phyloP scores from a whole-genome alignment of 1,140 invertebrate species.

The Paralvinella palmiformis region DNA sequence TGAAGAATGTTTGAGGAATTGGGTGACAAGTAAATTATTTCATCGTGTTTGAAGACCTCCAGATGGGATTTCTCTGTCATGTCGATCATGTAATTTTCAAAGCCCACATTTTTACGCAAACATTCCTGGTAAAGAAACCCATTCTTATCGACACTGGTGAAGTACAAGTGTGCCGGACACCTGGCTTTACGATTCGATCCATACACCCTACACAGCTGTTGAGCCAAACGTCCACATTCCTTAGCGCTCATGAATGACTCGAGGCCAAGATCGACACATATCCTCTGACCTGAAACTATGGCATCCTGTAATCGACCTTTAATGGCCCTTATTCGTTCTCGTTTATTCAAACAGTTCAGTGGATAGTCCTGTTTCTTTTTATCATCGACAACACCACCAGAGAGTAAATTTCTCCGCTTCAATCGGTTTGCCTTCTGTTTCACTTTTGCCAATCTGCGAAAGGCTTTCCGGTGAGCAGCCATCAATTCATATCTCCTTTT shows the following conservation, averaged over 20 bases:
- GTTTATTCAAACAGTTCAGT: not conserved
- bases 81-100: slow-evolving; percentile 30
- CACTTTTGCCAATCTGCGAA: no score
- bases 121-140: slow-evolving; percentile 29
- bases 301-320: not conserved
- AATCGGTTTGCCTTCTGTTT: no score
- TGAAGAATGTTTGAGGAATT: slow-evolving; percentile 35
- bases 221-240: slow-evolving; percentile 31
- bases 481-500: no score
- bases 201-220: slow-evolving; percentile 32
- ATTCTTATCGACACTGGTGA: slow-evolving; percentile 26
- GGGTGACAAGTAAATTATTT: slow-evolving; percentile 44
- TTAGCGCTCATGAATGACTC: slow-evolving; percentile 28
- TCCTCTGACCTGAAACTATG: slow-evolving; percentile 17
- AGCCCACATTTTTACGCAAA: slow-evolving; percentile 29
- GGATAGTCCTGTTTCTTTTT: no score
- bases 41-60: slow-evolving; percentile 32
- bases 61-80: slow-evolving; percentile 24
- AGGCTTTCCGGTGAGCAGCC: no score
- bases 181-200: slow-evolving; percentile 27
- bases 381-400: no score
- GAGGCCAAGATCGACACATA: slow-evolving; percentile 29
- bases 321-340: not conserved
- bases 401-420: no score
- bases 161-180: slow-evolving; percentile 27